A percentile compares a stretch with the other conserved stretches of the same genome.
Evolutionary conservation across 2,888 invertebrate species (phyloP).

Genomic region (Athetis lepigone): DNA sequence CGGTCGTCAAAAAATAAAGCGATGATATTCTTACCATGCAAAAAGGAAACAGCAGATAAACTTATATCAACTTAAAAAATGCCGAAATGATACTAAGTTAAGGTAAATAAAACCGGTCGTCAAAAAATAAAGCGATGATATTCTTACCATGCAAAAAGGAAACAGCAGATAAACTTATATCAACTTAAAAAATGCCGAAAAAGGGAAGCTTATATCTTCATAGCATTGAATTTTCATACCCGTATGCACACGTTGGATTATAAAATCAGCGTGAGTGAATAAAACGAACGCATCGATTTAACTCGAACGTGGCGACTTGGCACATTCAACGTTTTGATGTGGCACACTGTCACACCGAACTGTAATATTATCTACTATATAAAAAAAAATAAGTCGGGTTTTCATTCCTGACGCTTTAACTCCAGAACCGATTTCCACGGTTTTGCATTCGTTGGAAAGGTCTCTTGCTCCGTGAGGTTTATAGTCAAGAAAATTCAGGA

Average conservation of each 20-base stretch:
- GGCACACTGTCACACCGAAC: constrained; percentile 72
- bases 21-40: neutral
- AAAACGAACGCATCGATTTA: constrained; percentile 84
- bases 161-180: constrained; percentile 30
- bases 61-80: constrained; percentile 17
- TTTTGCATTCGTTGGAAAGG: no score
- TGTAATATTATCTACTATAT: constrained; percentile 56
- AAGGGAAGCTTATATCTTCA: constrained; percentile 30
- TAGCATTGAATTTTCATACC: constrained; percentile 59
- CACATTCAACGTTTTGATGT: constrained; percentile 75
- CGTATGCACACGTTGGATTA: constrained; percentile 74
- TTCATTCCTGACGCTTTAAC: no score
- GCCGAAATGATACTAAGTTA: no score
- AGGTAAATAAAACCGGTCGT: no score
- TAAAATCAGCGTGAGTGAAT: constrained; percentile 82
- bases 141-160: constrained; percentile 7
- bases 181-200: constrained; percentile 18
- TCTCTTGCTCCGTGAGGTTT: no score
- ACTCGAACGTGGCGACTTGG: constrained; percentile 79
- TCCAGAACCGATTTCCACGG: no score
- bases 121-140: neutral
- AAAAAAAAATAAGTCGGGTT: no score
- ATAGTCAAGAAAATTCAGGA: no score
- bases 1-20: neutral
- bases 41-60: constrained; percentile 29